Base-by-base conservation (phyloP, 2,888 invertebrate genomes). In the Eupithecia centaureata region DNA sequence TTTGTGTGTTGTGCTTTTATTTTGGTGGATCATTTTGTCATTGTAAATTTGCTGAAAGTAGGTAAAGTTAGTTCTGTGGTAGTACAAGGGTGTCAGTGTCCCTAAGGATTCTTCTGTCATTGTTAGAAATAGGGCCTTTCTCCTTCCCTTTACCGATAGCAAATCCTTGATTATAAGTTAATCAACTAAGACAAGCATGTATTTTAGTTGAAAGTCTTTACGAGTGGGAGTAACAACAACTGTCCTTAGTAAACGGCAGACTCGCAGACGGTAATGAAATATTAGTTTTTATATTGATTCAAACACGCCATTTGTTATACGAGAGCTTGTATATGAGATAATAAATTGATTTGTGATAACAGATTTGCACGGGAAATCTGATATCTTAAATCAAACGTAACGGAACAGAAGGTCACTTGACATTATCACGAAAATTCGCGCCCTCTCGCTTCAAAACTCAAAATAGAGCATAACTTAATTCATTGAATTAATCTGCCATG, bases 401-500 rank as follows among this genome's bases (percentile, higher is more conserved):
- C 81, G 84, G 79, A 83, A 83, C 80, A 75, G 68, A 68, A 72
- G 76, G 77, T 78, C 77, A 79, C 77, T 77, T 78, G 81, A 79
- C 79, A 80, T 77, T 74, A 77, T 77, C 79, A 76, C 76, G 81
- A 79, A 79, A 79, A 78, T 78, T 76, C 78, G 77, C 77, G 77
- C 79, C 74, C 78, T 76, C 72, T 73, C 73, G 73, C 71, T 70
- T 68, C 72, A 72, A 73, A 73, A 66, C 73, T 67, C 69, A 22
- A 67, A 68, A 4, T 12, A 22, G n/a, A n/a, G 71, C 73, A 74
- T 74, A 67, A 47, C 15, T 12, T 56, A 56, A 71, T 71, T 69
- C 54, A 71, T 61, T 63, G 61, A 22, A 60, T 15, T 0, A 22
- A 47, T n/a, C 2, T 52, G 27, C 52, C 27, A 13, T 25, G 27